Conservation (phyloP, 1,140 invertebrate genomes). For the Drosophila funebris region DNA sequence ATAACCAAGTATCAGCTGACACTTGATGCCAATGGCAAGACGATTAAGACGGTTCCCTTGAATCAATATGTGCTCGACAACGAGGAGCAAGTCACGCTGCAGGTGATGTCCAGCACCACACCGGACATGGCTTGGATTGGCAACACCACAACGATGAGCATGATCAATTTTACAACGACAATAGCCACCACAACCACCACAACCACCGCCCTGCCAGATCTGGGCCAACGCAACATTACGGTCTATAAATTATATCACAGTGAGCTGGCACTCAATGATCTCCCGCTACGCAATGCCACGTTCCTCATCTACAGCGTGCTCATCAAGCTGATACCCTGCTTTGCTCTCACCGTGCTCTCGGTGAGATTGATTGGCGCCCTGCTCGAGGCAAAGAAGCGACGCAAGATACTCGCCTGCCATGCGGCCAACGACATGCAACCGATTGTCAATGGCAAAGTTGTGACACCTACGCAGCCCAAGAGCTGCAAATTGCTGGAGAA, state of each 20-base stretch:
- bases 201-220: neutral
- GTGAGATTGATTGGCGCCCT: constrained; percentile 90
- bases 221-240: constrained; percentile 63
- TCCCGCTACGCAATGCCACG: constrained; percentile 85
- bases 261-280: constrained; percentile 67
- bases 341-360: constrained; percentile 92
- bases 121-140: constrained; percentile 32
- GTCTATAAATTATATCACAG: constrained; percentile 69
- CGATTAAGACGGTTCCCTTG: constrained; percentile 66
- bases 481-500: constrained; percentile 85
- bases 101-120: constrained; percentile 69
- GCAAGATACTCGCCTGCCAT: constrained; percentile 88
- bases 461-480: constrained; percentile 81
- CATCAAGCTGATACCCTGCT: constrained; percentile 93
- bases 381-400: constrained; percentile 89
- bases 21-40: constrained; percentile 84
- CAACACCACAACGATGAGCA: constrained; percentile 30
- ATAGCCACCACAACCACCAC: constrained; percentile 20
- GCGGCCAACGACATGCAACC: constrained; percentile 84
- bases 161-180: too few relatives aligned
- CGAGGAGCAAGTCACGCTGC: constrained; percentile 54
- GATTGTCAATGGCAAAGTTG: constrained; percentile 81
- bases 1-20: constrained; percentile 84
- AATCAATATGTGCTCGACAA: constrained; percentile 68
- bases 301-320: constrained; percentile 94